Percentiles rank a stretch among this genome's conserved stretches.
These are phyloP conservation scores for Orthonychiurus folsomi DNA, from an alignment of 2,888 invertebrate genomes.

Conservation along the genomic window DNA sequence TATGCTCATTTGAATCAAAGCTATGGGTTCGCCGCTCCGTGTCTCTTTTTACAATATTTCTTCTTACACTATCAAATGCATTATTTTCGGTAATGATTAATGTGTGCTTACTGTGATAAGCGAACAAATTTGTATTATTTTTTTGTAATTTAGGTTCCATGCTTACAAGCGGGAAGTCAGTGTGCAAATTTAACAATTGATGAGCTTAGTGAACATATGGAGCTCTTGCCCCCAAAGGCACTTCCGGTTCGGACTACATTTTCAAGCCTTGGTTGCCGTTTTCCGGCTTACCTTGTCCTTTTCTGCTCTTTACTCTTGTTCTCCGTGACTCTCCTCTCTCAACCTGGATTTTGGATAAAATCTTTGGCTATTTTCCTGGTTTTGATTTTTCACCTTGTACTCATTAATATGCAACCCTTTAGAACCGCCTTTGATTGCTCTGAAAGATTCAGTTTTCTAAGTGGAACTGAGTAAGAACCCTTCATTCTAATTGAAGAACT, in stretches of 20 bases:
- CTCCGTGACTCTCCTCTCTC: slow-evolving; percentile 60
- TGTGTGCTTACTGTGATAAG: not conserved
- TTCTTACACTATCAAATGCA: slow-evolving; percentile 53
- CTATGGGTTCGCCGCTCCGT: slow-evolving; percentile 50
- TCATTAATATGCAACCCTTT: slow-evolving; percentile 33
- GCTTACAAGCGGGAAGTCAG: slow-evolving; percentile 28
- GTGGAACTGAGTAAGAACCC: slow-evolving; percentile 44
- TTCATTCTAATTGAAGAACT: not conserved
- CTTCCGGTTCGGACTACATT: slow-evolving; percentile 32
- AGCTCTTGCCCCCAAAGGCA: slow-evolving; percentile 33
- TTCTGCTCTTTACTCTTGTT: slow-evolving; percentile 61
- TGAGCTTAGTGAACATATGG: slow-evolving; percentile 12
- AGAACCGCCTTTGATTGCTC: slow-evolving; percentile 35
- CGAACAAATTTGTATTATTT: not conserved
- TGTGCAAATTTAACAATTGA: slow-evolving; percentile 23
- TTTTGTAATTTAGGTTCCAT: slow-evolving; percentile 29
- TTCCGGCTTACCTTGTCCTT: slow-evolving; percentile 65
- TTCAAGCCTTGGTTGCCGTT: slow-evolving; percentile 48
- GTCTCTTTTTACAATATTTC: slow-evolving; percentile 51
- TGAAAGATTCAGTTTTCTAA: slow-evolving; percentile 41
- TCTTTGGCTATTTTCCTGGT: slow-evolving; percentile 56
- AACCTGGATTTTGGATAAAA: slow-evolving; percentile 61
- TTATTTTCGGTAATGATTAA: slow-evolving; percentile 52
- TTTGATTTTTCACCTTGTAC: slow-evolving; percentile 47
- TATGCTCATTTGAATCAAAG: slow-evolving; percentile 34